Base-by-base conservation (phyloP, 1,140 invertebrate genomes). In the Lethrus apterus region DNA sequence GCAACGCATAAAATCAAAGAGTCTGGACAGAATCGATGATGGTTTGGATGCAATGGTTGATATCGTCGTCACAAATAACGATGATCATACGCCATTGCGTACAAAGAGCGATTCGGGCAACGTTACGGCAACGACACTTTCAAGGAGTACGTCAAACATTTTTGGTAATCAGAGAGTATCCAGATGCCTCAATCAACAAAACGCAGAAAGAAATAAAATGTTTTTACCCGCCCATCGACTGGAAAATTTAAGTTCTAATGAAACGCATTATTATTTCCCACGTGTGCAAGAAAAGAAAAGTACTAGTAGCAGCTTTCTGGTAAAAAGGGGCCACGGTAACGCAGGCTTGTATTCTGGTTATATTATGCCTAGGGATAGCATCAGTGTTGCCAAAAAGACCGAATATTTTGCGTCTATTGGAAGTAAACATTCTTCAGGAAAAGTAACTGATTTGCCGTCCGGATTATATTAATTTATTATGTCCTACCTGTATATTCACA, bases 11-110 rank as follows among this genome's bases (percentile, higher is more conserved):
- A 69, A 83, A 35, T 82, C 81, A 1, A 88, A 87, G 66, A 87
- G 83, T 45, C 64, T 87, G 20, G 84, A 89, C 47, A 74, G 83
- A 36, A 80, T 88, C 3, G 83, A 85, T 53, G 83, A 86, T 54
- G 80, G 81, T 7, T 60, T 84, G 0, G 81, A 86, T 48, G 75
- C 80, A 1, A 77, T 84, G 70, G 75, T 84, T 0, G 77, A 84
- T 55, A 83, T 84, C 13, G 76, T 84, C 1, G 68, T 83, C 10
- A 73, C 75, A 4, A 48, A 70, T 59, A 55, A 71, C 69, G 42
- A 64, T 64, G 50, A 66, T 49, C 55, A 48, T 33, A 18, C 45
- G 0, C 31, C 49, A 17, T 24, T 34, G 11, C 20, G 48, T 51
- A 41, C 68, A 0, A 71, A 66, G 51, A 71, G 70, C 44, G 71